A percentile compares a stretch with the other conserved stretches of the same genome.
phyloP scores from a whole-genome alignment of 2,113 vertebrate genomes.

The Gymnocephalus cernua region DNA sequence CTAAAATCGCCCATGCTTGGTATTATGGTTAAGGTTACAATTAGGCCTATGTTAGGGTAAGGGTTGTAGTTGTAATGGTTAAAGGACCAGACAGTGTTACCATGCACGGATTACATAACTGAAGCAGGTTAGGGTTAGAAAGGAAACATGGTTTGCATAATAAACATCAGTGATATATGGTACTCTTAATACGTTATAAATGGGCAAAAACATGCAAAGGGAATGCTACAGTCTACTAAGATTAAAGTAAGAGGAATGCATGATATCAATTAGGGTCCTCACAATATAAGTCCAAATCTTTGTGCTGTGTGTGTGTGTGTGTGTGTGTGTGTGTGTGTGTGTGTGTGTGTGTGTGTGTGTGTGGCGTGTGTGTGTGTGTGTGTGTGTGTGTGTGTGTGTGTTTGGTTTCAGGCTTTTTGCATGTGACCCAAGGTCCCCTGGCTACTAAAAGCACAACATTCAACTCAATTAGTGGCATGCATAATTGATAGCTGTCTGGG shows the following conservation, averaged over 20 bases:
- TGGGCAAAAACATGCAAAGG: neutral
- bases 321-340: constrained; percentile 11
- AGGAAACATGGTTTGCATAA: neutral
- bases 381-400: constrained; percentile 38
- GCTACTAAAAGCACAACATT: constrained; percentile 84
- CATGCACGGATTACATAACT: neutral
- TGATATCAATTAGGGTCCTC: neutral
- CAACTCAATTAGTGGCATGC: constrained; percentile 84
- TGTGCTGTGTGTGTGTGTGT: neutral
- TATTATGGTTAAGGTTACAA: too few species aligned
- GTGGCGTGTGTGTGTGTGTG: too few species aligned
- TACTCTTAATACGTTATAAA: neutral
- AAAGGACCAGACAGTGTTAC: too few species aligned
- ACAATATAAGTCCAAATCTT: neutral
- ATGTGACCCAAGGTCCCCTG: constrained; percentile 64
- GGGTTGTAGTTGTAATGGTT: too few species aligned
- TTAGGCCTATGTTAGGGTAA: too few species aligned
- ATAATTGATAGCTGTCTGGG: constrained; percentile 88
- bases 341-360: constrained; percentile 41
- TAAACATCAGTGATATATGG: neutral
- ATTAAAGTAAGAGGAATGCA: neutral
- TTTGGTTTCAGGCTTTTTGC: constrained; percentile 68
- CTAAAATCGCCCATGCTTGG: too few species aligned
- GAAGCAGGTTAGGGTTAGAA: neutral
- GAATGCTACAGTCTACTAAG: neutral